Base-by-base conservation (phyloP, 2,888 invertebrate species). In the Orchesella flavescens region DNA sequence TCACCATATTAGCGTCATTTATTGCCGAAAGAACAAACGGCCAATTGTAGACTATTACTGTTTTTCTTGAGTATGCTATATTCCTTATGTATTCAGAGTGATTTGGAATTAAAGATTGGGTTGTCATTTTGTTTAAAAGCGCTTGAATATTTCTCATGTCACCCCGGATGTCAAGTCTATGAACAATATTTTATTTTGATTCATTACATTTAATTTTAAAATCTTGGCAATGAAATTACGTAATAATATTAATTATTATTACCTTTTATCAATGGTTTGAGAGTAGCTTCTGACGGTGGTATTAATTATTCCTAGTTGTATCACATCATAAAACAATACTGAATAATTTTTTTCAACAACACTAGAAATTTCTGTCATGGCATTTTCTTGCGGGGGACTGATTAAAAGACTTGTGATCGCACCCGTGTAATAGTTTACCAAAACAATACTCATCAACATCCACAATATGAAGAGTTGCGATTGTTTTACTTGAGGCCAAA, bases 341-440 rank as follows among this genome's bases (percentile, higher is more conserved):
- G 71, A 71, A n/a, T 71, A 71, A 34, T 71, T 71, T 23, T 34
- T 19, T 12, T 53, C n/a, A 15, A 55, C 24, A 1, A 55, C 71
- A 2, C 55, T 15, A 1, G 24, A 15, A 34, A 71, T 23, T 15
- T 53, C 53, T 12, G 13, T 71, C 53, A 71, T 55, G 10, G 71
- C 17, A 7, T 53, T 24, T 55, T 71, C 71, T n/a, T 17, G 1
- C 0, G 71, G 55, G 24, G 71, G 71, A 55, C 71, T 55, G 7
- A 71, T 71, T 23, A 71, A 1, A n/a, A 23, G 21, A 15, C 71
- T 71, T 1, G 71, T 71, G 1, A 71, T 71, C 1, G 55, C n/a
- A 7, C 71, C 71, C 1, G 71, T 24, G 34, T 71, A 71, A 24
- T 71, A 71, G 13, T 55, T 69, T 5, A 71, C 53, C 3, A 71